A percentile compares a stretch with the other conserved stretches of the same genome.
Evolutionary conservation across 2,113 vertebrate genomes (phyloP).

Genomic region (Synchiropus splendidus): DNA sequence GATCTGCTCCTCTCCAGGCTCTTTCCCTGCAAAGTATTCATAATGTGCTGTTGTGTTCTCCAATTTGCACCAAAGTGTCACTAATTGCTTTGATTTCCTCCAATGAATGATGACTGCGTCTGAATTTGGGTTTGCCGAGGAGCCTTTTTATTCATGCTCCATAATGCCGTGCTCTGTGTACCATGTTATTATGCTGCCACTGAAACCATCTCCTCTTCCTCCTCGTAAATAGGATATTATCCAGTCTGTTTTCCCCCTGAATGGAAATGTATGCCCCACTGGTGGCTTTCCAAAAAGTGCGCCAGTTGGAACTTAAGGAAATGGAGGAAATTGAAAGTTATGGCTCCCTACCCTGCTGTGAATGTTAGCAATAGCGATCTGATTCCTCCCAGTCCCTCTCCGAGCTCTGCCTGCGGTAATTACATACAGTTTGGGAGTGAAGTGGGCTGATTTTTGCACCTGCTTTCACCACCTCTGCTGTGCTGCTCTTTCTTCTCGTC

Average conservation of each 20-base stretch:
- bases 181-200: conserved; percentile 69
- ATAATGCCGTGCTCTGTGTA: conserved; percentile 66
- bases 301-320: conserved; percentile 55
- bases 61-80: conserved; percentile 68
- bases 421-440: conserved; percentile 59
- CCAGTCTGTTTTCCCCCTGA: conserved; percentile 64
- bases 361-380: conserved; percentile 64
- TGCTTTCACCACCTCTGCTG: conserved; percentile 32
- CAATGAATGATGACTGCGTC: conserved; percentile 66
- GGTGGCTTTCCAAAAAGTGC: conserved; percentile 51
- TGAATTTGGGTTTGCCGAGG: conserved; percentile 64
- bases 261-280: conserved; percentile 65
- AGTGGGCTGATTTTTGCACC: conserved; percentile 53
- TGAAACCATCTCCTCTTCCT: conserved; percentile 64
- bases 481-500: neutral
- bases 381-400: conserved; percentile 60
- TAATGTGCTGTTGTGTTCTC: conserved; percentile 44
- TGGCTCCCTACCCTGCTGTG: conserved; percentile 38
- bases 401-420: conserved; percentile 63
- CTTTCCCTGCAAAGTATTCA: conserved; percentile 46
- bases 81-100: conserved; percentile 73
- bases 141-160: conserved; percentile 68
- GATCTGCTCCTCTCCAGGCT: conserved; percentile 30
- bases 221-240: conserved; percentile 74
- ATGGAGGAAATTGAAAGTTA: conserved; percentile 64